Base-by-base conservation (phyloP, 2,888 invertebrate species). In the Leptinotarsa peninsularis region DNA sequence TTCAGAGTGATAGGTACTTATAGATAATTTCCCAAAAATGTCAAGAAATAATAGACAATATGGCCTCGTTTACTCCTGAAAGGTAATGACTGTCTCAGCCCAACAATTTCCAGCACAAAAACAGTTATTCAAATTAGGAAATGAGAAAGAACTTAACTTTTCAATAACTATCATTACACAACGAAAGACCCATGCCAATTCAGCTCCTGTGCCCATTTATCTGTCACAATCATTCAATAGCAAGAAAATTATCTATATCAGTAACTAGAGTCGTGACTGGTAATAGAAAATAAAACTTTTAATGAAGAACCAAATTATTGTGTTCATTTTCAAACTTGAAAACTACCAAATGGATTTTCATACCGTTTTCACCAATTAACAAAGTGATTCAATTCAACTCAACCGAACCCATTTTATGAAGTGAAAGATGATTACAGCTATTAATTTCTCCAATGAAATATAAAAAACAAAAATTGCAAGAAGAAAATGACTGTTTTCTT, bases 1-100 rank as follows among this genome's bases (percentile, higher is more conserved):
- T 33, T 33, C 63, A 43, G 63, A 63, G 33, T 33, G 43, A n/a
- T 63, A 33, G 43, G n/a, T 10, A 60, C 33, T 63, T 33, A 63
- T 33, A 43, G n/a, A n/a, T 27, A 33, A 63, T 63, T 63, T 17
- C 33, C 43, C 63, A 63, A 43, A 63, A 63, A 63, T 33, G 10
- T 33, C 43, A 17, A 63, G 33, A 33, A 33, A 63, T 63, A 33
- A 63, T 27, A 33, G 63, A 43, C 33, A 27, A 18, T 18, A 63
- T 63, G 63, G 15, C 58, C 58, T 58, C 58, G 21, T 21, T 58
- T 14, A 58, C 21, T 58, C 14, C 58, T 23, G 4, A 58, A 58
- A 23, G 23, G 58, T 58, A 23, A 58, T 58, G 15, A 23, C 23
- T n/a, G 18, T 14, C 18, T 58, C 21, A 58, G 23, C 14, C 23